Percentiles rank a stretch among this genome's conserved stretches.
Conservation (phyloP, 2,888 invertebrate genomes). For the Calliopum simillimum region DNA sequence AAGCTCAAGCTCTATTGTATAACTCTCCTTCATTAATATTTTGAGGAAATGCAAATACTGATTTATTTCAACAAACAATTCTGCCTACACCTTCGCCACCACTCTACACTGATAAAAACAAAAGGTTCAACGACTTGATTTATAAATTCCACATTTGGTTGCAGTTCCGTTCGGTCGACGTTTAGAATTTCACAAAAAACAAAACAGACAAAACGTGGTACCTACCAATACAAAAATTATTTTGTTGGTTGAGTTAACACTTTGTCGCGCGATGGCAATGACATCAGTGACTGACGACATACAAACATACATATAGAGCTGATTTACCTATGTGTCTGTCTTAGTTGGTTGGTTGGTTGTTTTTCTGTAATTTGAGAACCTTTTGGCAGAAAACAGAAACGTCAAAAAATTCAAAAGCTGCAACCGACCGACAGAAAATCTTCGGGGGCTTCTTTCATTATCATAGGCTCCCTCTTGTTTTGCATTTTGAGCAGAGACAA, state of each 20-base stretch:
- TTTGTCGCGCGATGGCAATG: slow-evolving; percentile 33
- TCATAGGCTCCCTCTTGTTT: slow-evolving; percentile 4
- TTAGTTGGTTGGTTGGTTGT: slow-evolving; percentile 3
- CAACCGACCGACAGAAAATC: slow-evolving; percentile 62
- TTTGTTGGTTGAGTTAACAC: slow-evolving; percentile 32
- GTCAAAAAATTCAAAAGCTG: slow-evolving; percentile 59
- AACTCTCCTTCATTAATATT: no score
- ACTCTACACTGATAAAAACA: background rate
- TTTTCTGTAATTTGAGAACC: slow-evolving; percentile 34
- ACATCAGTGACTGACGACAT: slow-evolving; percentile 11
- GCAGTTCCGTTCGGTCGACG: slow-evolving; percentile 6
- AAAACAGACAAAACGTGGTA: background rate
- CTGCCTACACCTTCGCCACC: slow-evolving; percentile 14
- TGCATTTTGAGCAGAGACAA: background rate
- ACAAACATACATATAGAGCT: background rate
- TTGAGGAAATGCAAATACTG: no score
- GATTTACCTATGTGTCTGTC: background rate
- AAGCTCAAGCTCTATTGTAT: no score
- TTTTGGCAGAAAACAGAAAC: slow-evolving; percentile 30
- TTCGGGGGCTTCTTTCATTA: slow-evolving; percentile 64
- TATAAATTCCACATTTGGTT: slow-evolving; percentile 22
- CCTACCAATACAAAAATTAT: slow-evolving; percentile 25
- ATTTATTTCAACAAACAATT: no score
- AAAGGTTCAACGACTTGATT: no score
- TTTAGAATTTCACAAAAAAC: slow-evolving; percentile 9